Base-by-base conservation (phyloP, 2,888 invertebrate genomes). In the Chymomyza amoena region DNA sequence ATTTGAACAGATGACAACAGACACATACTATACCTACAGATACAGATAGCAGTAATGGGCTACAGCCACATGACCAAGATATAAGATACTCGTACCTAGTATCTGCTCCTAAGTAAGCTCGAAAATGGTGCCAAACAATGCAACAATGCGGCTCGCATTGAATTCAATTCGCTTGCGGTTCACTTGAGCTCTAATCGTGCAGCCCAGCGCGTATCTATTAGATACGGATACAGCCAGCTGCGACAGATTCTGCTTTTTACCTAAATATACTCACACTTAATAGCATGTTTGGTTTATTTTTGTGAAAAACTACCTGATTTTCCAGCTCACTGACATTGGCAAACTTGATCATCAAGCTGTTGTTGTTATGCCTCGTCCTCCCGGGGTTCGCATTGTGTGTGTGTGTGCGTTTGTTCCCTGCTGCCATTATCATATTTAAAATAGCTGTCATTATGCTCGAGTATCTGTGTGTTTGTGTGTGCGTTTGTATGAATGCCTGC, bases 291-390 rank as follows among this genome's bases (percentile, higher is more conserved):
- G 13, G 13, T 54, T 16, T 15, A 16, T 67, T 64, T 84, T 81
- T 79, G 86, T 85, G 81, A 79, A 85, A 86, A 86, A 78, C 69
- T 86, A 84, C 80, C 84, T 84, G 81, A 81, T 86, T 84, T 83
- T 83, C 78, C 83, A 77, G 71, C 72, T 77, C 75, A 77, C 57
- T 73, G 70, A 60, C 61, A 65, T 28, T 18, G 25, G 20, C 57
- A 57, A 52, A 36, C 36, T 36, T 36, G 39, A n/a, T 15, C 15
- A 25, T 28, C 20, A 13, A 39, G 36, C 50, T 10, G 9, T 32
- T 52, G 51, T 54, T 61, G 59, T 57, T n/a, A n/a, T n/a, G n/a
- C n/a, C n/a, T 56, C 32, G 32, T 32, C 32, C 32, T 67, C 54
- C 39, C 10, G 2, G 4, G 39, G 10, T 13, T 45, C 13, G 28